A percentile compares a stretch with the other conserved stretches of the same genome.
Evolutionary conservation across 2,888 invertebrate genomes (phyloP).

Genomic region (Epinotia demarniana): DNA sequence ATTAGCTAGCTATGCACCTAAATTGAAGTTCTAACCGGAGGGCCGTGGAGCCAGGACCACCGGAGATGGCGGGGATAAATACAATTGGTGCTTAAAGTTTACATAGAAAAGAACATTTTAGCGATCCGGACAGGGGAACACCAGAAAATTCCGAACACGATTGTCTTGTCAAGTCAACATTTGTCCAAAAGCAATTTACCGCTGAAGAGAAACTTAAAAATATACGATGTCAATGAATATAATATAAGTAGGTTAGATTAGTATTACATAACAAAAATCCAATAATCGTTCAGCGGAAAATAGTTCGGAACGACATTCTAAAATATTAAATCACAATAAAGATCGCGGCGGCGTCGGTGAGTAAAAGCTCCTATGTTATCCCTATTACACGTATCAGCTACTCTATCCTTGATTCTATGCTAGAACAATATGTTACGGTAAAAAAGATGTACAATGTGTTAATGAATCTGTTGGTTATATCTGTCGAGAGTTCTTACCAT

Average conservation of each 20-base stretch:
- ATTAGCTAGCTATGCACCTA: constrained; percentile 65
- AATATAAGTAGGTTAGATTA: not conserved
- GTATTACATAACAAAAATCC: not conserved
- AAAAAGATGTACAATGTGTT: constrained; percentile 42
- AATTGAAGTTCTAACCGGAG: constrained; percentile 18
- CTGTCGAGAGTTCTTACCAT: constrained; percentile 21
- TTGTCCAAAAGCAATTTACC: not conserved
- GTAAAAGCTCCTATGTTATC: constrained; percentile 75
- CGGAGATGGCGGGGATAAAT: constrained; percentile 14
- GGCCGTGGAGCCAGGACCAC: not conserved
- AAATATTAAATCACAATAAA: constrained; percentile 40
- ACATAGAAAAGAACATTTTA: constrained; percentile 25
- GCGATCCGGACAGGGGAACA: constrained; percentile 5
- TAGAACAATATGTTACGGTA: constrained; percentile 70
- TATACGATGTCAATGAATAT: not conserved
- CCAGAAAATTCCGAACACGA: not conserved
- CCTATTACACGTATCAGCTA: constrained; percentile 76
- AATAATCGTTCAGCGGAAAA: not conserved
- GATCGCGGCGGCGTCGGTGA: constrained; percentile 49
- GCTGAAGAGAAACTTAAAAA: not conserved
- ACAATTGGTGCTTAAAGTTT: constrained; percentile 23
- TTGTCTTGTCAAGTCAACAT: not conserved
- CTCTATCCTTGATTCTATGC: constrained; percentile 75
- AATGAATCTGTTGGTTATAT: constrained; percentile 41
- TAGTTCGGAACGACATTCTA: not conserved